Base-by-base conservation (phyloP, 2,113 vertebrate genomes). In the Melanostigma gelatinosum region DNA sequence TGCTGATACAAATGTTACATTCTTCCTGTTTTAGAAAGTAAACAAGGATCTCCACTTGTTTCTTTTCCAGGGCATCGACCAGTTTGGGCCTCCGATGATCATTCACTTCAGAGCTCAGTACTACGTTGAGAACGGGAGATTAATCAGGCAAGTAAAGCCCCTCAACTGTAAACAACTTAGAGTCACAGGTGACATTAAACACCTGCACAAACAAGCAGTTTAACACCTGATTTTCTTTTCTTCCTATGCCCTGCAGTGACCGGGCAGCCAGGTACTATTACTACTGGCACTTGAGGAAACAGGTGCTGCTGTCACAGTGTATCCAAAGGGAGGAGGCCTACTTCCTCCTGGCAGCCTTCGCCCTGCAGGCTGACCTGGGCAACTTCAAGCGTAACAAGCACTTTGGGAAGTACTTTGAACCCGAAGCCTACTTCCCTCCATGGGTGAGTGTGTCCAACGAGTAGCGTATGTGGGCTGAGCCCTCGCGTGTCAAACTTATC, bases 91-190 rank as follows among this genome's bases (percentile, higher is more conserved):
- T 6, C 98, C 98, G 0, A 99, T 99, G 97, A 98, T 99, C 87
- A 97, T 99, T 86, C 98, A 99, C 93, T 99, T 99, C 92, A 96
- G 97, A 82, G 98, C 98, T 84, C 98, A 99, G 93, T 99, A 99
- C 93, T 99, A 99, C 1, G 98, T 99, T 79, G 98, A 99, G 90
- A 99, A 99, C 12, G 98, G 98, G 44, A 92, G 96, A 66, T 85
- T 99, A 79, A 99, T 99, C 93, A 99, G 97, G 98, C 96, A 85
- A 91, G 90, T 77, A 0, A 38, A 75, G 48, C 10, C 2, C 12
- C 44, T 46, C 20, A 15, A 9, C 34, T 55, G 27, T 6, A 62
- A 32, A 27, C 29, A n/a, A 22, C 8, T 27, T 13, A 29, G 18
- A n/a, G 3, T 20, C 13, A 44, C 15, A 40, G 20, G 5, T 4